These are phyloP conservation scores for Ichneumon xanthorius DNA, from an alignment of 2,888 invertebrate genomes.

Conservation along the genomic window DNA sequence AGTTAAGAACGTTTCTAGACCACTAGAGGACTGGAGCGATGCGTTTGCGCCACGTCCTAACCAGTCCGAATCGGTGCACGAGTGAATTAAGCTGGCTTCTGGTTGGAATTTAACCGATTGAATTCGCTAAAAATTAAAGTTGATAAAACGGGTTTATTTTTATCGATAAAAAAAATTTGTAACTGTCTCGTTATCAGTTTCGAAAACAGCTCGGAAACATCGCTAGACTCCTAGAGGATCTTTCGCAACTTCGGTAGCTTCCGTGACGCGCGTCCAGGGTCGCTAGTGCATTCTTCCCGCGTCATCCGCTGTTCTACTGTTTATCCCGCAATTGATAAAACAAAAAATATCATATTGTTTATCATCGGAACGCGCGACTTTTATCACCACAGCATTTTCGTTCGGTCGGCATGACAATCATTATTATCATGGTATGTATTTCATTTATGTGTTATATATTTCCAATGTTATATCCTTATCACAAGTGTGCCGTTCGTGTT, in stretches of 20 bases:
- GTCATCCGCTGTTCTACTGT: constrained; percentile 40
- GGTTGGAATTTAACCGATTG: background rate
- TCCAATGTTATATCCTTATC: background rate
- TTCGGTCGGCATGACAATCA: constrained; percentile 70
- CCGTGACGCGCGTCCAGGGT: constrained; percentile 24
- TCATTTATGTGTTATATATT: constrained; percentile 9
- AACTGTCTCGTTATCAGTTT: constrained; percentile 75
- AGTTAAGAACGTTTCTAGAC: background rate
- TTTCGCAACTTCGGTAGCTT: constrained; percentile 22
- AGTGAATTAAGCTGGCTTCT: background rate
- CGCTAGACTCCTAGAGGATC: constrained; percentile 76
- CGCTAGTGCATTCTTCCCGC: constrained; percentile 44
- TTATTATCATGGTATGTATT: constrained; percentile 73
- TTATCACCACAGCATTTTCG: constrained; percentile 55
- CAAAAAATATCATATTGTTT: constrained; percentile 48
- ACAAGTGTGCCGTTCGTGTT: background rate
- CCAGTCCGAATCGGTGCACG: background rate
- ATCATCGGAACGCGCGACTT: constrained; percentile 46
- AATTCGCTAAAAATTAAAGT: background rate
- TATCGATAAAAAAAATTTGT: background rate
- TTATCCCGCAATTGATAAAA: constrained; percentile 42
- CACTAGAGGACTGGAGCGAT: background rate
- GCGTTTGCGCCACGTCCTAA: background rate
- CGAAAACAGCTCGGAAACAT: constrained; percentile 81
- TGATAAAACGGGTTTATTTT: background rate